These are phyloP conservation scores for Caenorhabditis sp. DNA, from an alignment of 2,888 invertebrate species.

Conservation along the genomic window DNA sequence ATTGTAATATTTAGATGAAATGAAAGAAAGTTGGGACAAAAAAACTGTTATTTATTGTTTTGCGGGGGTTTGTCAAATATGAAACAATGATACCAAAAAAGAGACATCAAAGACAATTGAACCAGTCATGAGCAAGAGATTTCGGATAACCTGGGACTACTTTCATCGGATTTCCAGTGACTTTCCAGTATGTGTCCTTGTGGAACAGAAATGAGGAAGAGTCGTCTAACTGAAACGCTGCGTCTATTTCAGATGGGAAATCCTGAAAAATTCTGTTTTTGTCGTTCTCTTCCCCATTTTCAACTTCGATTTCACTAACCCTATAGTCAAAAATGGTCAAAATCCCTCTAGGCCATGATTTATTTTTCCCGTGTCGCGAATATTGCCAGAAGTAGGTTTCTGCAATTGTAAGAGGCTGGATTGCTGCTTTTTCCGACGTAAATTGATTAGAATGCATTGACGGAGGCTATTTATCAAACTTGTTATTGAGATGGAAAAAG, in stretches of 20 bases:
- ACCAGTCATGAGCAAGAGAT: constrained; percentile 58
- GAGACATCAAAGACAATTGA: constrained; percentile 34
- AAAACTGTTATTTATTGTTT: constrained; percentile 16
- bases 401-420: neutral
- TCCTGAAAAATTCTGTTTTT: too few relatives aligned
- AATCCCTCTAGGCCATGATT: constrained; percentile 32
- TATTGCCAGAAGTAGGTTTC: constrained; percentile 70
- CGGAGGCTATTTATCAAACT: neutral
- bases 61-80: too few relatives aligned
- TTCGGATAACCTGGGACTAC: constrained; percentile 29
- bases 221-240: constrained; percentile 51
- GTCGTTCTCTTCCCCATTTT: neutral
- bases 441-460: neutral
- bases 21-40: constrained; percentile 62
- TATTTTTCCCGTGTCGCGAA: constrained; percentile 67
- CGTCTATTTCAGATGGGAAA: constrained; percentile 53
- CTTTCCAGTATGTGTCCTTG: constrained; percentile 59
- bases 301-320: neutral
- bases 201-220: constrained; percentile 48
- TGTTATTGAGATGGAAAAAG: constrained; percentile 7
- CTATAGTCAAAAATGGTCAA: constrained; percentile 26
- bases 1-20: constrained; percentile 50
- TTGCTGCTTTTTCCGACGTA: neutral
- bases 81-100: neutral
- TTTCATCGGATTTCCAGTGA: constrained; percentile 47